Percentiles rank a stretch among this genome's conserved stretches.
Conservation (phyloP, 2,797 vertebrate genomes). For the Mallotus villosus region DNA sequence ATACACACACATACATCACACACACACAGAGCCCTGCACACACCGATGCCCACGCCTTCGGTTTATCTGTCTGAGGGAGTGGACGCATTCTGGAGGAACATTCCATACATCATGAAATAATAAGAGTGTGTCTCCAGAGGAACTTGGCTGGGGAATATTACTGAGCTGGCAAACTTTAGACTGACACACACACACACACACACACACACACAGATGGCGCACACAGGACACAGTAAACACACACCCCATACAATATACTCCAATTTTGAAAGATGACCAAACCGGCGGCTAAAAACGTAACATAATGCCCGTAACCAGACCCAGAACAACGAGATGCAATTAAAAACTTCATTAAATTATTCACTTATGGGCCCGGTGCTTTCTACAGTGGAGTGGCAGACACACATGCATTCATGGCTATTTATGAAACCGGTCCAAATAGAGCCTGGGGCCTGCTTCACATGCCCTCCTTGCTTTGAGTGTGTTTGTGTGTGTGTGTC, state of each 20-base stretch:
- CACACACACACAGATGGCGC: not conserved
- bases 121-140: constrained; percentile 17
- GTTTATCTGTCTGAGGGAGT: constrained; percentile 6
- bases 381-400: constrained; percentile 12
- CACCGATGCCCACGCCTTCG: constrained; percentile 11
- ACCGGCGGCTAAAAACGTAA: not conserved
- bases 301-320: not conserved
- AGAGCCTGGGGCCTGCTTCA: not conserved
- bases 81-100: constrained; percentile 1
- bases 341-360: constrained; percentile 5
- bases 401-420: not conserved
- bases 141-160: constrained; percentile 4
- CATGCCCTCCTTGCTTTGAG: not conserved
- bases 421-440: constrained; percentile 13
- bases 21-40: constrained; percentile 4
- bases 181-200: constrained; percentile 1
- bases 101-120: constrained; percentile 20
- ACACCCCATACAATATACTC: not conserved
- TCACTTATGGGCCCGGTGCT: constrained; percentile 2
- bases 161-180: constrained; percentile 9
- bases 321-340: not conserved
- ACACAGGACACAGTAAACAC: not conserved
- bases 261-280: not conserved
- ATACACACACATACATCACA: not conserved
- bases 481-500: not conserved